These are phyloP conservation scores for Poeciliopsis turneri DNA, from an alignment of 2,797 vertebrate genomes.

Conservation along the genomic window DNA sequence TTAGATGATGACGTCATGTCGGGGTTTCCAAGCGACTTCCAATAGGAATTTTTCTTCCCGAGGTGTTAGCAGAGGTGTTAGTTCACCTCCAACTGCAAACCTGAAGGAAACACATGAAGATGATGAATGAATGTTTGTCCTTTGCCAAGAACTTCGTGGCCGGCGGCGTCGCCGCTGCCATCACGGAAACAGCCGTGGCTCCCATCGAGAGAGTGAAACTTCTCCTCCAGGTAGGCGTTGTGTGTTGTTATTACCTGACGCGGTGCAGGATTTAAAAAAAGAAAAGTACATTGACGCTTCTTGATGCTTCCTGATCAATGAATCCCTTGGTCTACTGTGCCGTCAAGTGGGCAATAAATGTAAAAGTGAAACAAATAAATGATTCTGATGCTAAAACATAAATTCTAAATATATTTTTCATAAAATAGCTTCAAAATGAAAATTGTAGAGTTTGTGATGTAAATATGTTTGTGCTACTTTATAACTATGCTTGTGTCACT, in stretches of 20 bases:
- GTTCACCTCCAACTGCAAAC: too few species aligned
- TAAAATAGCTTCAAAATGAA: background rate
- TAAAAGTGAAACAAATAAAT: background rate
- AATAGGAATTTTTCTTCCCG: too few species aligned
- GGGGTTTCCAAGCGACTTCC: too few species aligned
- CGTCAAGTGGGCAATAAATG: background rate
- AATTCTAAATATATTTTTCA: background rate
- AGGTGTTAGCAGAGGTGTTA: too few species aligned
- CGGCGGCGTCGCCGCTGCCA: slow-evolving; percentile 85
- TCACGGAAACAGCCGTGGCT: slow-evolving; percentile 87
- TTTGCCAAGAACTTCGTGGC: slow-evolving; percentile 88
- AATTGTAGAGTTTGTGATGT: background rate
- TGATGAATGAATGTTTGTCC: slow-evolving; percentile 81
- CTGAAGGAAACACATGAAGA: slow-evolving; percentile 53
- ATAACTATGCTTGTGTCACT: background rate
- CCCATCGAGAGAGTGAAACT: slow-evolving; percentile 88
- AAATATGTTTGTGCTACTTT: background rate
- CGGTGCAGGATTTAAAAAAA: too few species aligned
- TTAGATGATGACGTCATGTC: too few species aligned
- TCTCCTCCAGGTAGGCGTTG: slow-evolving; percentile 81
- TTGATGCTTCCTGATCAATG: background rate
- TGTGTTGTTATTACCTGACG: background rate
- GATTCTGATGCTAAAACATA: background rate
- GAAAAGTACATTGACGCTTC: too few species aligned
- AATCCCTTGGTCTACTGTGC: background rate